Percentiles rank a stretch among this genome's conserved stretches.
phyloP scores from a whole-genome alignment of 2,888 invertebrate genomes.

The Melanostoma mellinum region DNA sequence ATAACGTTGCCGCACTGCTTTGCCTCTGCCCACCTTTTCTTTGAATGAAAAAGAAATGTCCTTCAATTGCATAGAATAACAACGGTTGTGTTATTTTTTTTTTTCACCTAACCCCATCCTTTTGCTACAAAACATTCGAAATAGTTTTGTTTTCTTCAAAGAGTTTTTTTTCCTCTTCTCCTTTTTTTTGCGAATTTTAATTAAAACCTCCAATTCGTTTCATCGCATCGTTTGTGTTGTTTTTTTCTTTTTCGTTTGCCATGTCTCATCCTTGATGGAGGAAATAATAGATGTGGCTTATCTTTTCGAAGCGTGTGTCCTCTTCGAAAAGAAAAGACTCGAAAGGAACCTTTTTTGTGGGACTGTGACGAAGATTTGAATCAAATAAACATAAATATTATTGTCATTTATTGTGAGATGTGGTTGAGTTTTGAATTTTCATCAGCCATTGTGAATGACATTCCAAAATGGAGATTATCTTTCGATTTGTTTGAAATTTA shows the following conservation, averaged over 20 bases:
- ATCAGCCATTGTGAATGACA: slow-evolving; percentile 34
- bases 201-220: slow-evolving; percentile 60
- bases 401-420: slow-evolving; percentile 45
- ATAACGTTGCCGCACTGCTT: slow-evolving; percentile 36
- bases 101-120: slow-evolving; percentile 11
- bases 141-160: slow-evolving; percentile 18
- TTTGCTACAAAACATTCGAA: slow-evolving; percentile 19
- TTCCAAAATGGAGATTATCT: slow-evolving; percentile 1
- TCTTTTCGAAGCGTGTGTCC: slow-evolving; percentile 38
- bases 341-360: slow-evolving; percentile 10
- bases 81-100: slow-evolving; percentile 37
- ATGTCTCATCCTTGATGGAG: slow-evolving; percentile 22
- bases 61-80: slow-evolving; percentile 54
- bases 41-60: slow-evolving; percentile 49
- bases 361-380: slow-evolving; percentile 18
- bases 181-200: slow-evolving; percentile 59
- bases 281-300: slow-evolving; percentile 42
- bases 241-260: slow-evolving; percentile 12
- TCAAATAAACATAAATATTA: slow-evolving; percentile 16
- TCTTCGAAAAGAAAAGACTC: not conserved
- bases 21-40: slow-evolving; percentile 23
- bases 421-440: slow-evolving; percentile 2
- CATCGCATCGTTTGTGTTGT: slow-evolving; percentile 51
- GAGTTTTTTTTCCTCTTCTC: slow-evolving; percentile 2
- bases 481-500: not conserved